These are phyloP conservation scores for Diaperis boleti DNA, from an alignment of 2,888 invertebrate genomes.

Conservation along the genomic window DNA sequence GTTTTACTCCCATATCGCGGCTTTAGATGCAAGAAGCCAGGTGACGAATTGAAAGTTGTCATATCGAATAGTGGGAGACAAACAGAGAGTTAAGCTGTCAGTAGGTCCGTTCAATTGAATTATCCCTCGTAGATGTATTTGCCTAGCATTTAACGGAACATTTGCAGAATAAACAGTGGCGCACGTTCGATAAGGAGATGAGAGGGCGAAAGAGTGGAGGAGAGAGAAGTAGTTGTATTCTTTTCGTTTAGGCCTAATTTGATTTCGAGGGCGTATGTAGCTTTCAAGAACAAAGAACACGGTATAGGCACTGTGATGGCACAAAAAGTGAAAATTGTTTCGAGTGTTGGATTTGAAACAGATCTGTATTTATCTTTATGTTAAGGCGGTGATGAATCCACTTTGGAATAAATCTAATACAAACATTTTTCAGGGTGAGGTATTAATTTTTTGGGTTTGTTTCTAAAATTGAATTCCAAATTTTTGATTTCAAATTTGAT, in stretches of 20 bases:
- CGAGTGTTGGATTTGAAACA: background rate
- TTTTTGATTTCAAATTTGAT: no score
- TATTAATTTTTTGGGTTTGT: background rate
- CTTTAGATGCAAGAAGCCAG: constrained; percentile 29
- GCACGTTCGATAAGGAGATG: constrained; percentile 36
- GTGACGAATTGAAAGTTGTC: constrained; percentile 44
- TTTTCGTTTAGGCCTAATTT: constrained; percentile 33
- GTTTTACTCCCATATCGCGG: no score
- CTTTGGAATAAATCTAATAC: background rate
- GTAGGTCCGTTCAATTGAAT: constrained; percentile 50
- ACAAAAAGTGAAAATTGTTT: background rate
- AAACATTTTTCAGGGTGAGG: background rate
- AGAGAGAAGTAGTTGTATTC: constrained; percentile 18
- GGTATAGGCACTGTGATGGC: background rate
- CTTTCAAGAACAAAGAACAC: background rate
- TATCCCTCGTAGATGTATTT: constrained; percentile 50
- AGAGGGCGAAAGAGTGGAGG: constrained; percentile 26
- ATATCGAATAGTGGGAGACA: constrained; percentile 48
- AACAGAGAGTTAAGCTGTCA: constrained; percentile 50
- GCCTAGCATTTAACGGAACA: constrained; percentile 48
- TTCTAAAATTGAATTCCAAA: no score
- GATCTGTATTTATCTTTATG: no score
- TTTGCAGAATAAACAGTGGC: constrained; percentile 46
- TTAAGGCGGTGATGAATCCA: background rate
- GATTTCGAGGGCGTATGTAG: constrained; percentile 17